These are phyloP conservation scores for Myripristis jacobus DNA, from an alignment of 2,797 vertebrate genomes.

Conservation along the genomic window DNA sequence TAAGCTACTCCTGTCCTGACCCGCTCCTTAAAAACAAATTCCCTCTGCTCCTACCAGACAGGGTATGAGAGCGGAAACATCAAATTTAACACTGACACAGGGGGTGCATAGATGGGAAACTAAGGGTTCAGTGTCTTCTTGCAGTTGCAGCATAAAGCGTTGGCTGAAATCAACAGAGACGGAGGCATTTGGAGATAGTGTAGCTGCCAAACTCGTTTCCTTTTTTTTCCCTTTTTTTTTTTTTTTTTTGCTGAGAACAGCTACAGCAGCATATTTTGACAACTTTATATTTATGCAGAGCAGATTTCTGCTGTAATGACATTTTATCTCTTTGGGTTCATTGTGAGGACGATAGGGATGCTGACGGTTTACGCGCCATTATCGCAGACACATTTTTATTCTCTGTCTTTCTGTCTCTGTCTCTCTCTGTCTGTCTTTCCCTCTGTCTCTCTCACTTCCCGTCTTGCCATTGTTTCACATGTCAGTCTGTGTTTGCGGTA, in stretches of 20 bases:
- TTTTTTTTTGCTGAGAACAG: constrained; percentile 47
- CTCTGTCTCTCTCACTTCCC: background rate
- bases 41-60: constrained; percentile 41
- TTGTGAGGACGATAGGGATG: constrained; percentile 53
- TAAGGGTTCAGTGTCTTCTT: constrained; percentile 53
- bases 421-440: constrained; percentile 29
- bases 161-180: constrained; percentile 58
- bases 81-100: constrained; percentile 64
- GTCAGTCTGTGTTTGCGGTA: constrained; percentile 47
- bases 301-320: constrained; percentile 44
- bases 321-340: constrained; percentile 58
- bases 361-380: constrained; percentile 43
- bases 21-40: constrained; percentile 67
- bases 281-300: constrained; percentile 47
- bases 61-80: constrained; percentile 64
- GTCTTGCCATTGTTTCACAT: constrained; percentile 24
- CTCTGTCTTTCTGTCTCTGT: too few relatives aligned
- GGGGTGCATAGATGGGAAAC: constrained; percentile 51
- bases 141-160: constrained; percentile 58
- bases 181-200: constrained; percentile 27
- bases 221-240: too few relatives aligned
- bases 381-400: constrained; percentile 23
- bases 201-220: constrained; percentile 29
- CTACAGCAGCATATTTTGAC: constrained; percentile 60
- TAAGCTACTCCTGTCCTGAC: constrained; percentile 56